These are phyloP conservation scores for Neopipo cinnamomea DNA, from an alignment of 2,113 vertebrate species.

Conservation along the genomic window DNA sequence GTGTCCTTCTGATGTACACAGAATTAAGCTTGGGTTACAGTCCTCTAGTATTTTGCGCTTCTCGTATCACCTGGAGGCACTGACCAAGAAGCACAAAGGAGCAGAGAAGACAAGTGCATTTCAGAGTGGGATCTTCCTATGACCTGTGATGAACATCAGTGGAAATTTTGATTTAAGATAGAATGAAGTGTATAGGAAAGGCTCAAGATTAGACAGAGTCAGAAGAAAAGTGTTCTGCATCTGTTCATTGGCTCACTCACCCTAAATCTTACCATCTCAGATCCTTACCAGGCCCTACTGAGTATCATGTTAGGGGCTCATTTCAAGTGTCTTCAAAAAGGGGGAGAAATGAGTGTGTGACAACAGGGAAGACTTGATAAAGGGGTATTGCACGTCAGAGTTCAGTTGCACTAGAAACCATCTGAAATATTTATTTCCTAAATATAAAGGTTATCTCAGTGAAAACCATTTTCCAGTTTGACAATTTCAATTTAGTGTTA, in stretches of 20 bases:
- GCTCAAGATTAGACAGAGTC: not conserved
- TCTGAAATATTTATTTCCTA: slow-evolving; percentile 59
- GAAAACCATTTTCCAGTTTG: slow-evolving; percentile 71
- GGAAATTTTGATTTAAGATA: not conserved
- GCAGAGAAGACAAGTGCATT: not conserved
- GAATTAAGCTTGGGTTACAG: not conserved
- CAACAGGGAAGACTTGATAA: not conserved
- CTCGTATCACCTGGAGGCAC: not conserved
- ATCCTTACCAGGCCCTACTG: not conserved
- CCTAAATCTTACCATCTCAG: not conserved
- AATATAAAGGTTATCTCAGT: slow-evolving; percentile 57
- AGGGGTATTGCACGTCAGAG: not conserved
- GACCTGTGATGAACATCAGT: not conserved
- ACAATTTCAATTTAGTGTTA: slow-evolving; percentile 73
- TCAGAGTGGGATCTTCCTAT: not conserved
- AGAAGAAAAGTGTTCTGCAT: not conserved
- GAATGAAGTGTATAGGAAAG: not conserved
- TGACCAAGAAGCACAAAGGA: not conserved
- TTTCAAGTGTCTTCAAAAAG: not conserved
- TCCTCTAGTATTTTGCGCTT: not conserved
- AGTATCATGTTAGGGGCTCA: not conserved
- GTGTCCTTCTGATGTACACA: not conserved
- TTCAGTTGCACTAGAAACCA: slow-evolving; percentile 2
- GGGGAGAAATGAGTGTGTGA: not conserved
- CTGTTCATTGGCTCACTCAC: not conserved